A percentile compares a stretch with the other conserved stretches of the same genome.
Conservation (phyloP, 1,140 invertebrate genomes). For the Lepidurus packardi region DNA sequence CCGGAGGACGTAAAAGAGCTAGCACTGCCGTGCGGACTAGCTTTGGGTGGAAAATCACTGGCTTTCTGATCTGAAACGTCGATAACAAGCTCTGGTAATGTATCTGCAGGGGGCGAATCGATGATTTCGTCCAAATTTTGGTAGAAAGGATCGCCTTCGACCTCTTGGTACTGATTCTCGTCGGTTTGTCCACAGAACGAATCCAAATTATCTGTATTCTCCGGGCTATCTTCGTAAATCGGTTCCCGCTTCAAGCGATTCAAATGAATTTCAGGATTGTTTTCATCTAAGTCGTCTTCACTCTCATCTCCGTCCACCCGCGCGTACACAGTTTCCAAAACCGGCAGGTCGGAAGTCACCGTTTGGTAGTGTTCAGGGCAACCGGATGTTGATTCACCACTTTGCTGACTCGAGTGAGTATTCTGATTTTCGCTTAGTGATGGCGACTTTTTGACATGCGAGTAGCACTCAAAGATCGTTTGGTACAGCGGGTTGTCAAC, state of each 20-base stretch:
- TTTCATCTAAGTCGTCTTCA: not conserved
- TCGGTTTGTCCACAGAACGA: not conserved
- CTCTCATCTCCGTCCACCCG: not conserved
- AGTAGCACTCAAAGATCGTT: conserved; percentile 27
- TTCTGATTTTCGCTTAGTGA: not conserved
- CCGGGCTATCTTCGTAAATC: not conserved
- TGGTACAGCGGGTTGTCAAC: conserved; percentile 29
- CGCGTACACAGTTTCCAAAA: not conserved
- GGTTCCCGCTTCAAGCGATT: not conserved
- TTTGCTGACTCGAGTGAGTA: not conserved
- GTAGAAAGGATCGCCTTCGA: not conserved
- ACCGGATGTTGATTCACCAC: not conserved
- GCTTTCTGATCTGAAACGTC: not conserved
- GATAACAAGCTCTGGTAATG: not conserved
- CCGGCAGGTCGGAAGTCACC: not conserved
- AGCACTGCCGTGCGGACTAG: not conserved
- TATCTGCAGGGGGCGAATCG: not conserved
- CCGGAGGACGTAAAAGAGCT: not conserved
- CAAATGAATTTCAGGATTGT: not conserved
- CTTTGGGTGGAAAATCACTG: not conserved
- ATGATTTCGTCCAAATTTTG: not conserved
- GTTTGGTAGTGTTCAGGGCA: conserved; percentile 19
- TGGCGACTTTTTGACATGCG: not conserved
- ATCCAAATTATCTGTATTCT: not conserved
- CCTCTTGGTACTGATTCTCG: not conserved